phyloP scores from a whole-genome alignment of 2,113 vertebrate species.

The Brienomyrus brachyistius region DNA sequence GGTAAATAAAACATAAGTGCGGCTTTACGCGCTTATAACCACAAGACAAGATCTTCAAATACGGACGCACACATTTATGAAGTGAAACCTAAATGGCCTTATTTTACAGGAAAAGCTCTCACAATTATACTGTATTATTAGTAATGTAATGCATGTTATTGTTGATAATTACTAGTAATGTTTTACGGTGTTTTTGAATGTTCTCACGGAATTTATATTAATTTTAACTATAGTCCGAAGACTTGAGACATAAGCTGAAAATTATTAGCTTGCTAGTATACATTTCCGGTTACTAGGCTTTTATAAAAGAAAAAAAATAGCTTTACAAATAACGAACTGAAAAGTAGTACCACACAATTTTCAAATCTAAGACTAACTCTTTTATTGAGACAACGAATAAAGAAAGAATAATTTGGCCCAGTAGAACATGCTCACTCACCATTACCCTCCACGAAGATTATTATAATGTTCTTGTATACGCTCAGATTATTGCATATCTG shows the following conservation, averaged over 20 bases:
- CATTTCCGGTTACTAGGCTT: neutral
- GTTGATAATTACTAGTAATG: neutral
- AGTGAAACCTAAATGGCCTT: neutral
- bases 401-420: neutral
- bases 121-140: neutral
- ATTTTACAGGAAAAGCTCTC: neutral
- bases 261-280: neutral
- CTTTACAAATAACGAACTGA: neutral
- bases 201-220: neutral
- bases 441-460: neutral
- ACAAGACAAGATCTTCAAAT: neutral
- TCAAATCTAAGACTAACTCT: neutral
- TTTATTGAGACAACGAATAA: neutral
- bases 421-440: neutral
- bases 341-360: neutral
- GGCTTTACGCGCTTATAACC: neutral
- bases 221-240: neutral
- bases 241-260: neutral
- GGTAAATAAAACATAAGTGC: neutral
- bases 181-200: neutral
- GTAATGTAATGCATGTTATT: neutral
- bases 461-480: neutral
- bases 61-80: neutral
- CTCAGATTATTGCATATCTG: neutral
- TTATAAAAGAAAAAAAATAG: neutral